Conservation (phyloP, 2,888 invertebrate species). For the Heliconius erato region DNA sequence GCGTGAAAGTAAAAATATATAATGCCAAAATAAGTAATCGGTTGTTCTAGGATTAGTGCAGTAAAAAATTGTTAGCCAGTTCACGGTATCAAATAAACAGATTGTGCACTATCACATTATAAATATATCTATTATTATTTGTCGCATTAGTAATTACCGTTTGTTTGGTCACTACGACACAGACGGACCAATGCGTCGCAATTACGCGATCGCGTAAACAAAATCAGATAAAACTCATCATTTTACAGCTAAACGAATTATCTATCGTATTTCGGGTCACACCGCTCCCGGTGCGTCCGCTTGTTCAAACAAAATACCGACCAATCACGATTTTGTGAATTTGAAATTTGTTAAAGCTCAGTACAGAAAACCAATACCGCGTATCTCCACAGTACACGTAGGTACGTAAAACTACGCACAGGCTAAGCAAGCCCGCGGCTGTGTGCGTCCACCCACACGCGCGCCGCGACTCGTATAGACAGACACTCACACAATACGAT, state of each 20-base stretch:
- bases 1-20: not conserved
- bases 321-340: slow-evolving; percentile 86
- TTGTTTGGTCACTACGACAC: slow-evolving; percentile 59
- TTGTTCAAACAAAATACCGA: slow-evolving; percentile 83
- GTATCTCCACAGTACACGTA: slow-evolving; percentile 63
- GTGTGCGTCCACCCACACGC: slow-evolving; percentile 63
- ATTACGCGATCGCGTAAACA: slow-evolving; percentile 66
- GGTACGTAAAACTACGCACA: slow-evolving; percentile 78
- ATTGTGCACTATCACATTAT: not conserved
- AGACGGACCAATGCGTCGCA: slow-evolving; percentile 61
- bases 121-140: slow-evolving; percentile 56
- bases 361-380: slow-evolving; percentile 84
- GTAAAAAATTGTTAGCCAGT: not conserved
- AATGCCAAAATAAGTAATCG: not conserved
- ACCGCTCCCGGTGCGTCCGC: slow-evolving; percentile 67
- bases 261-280: slow-evolving; percentile 72
- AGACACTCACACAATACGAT: slow-evolving; percentile 82
- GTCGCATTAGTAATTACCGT: slow-evolving; percentile 61
- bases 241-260: slow-evolving; percentile 82
- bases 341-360: slow-evolving; percentile 84
- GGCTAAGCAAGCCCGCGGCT: slow-evolving; percentile 76
- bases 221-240: slow-evolving; percentile 78
- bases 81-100: not conserved
- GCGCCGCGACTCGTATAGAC: slow-evolving; percentile 58
- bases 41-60: too few relatives aligned